Evolutionary conservation across 2,888 invertebrate species (phyloP).

Genomic region (Drosophila anomalata): DNA sequence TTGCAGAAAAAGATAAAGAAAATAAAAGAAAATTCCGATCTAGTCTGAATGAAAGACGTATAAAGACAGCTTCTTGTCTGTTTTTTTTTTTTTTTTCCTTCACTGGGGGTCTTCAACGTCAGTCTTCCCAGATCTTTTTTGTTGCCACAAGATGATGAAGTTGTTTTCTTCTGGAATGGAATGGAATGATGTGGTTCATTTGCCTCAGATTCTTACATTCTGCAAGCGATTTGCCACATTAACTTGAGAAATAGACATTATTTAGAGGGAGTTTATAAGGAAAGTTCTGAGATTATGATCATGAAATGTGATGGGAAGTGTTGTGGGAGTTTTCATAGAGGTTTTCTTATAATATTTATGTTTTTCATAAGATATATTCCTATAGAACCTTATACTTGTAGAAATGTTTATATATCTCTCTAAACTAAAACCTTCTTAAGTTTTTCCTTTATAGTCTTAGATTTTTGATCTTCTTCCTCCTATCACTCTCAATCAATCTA

Average conservation of each 20-base stretch:
- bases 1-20: slow-evolving; percentile 6
- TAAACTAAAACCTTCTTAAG: too few species aligned
- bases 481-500: neutral
- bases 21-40: slow-evolving; percentile 31
- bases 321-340: too few species aligned
- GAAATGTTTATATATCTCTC: neutral
- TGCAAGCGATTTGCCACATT: slow-evolving; percentile 66
- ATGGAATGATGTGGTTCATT: slow-evolving; percentile 59
- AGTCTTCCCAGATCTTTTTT: slow-evolving; percentile 13
- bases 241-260: slow-evolving; percentile 73
- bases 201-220: slow-evolving; percentile 52
- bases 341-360: too few species aligned
- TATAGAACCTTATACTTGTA: neutral
- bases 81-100: slow-evolving; percentile 15
- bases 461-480: too few species aligned
- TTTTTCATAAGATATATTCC: too few species aligned
- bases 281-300: neutral
- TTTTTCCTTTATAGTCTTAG: too few species aligned
- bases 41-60: slow-evolving; percentile 15
- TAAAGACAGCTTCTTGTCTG: slow-evolving; percentile 27
- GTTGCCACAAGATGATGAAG: slow-evolving; percentile 5
- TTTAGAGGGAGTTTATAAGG: slow-evolving; percentile 38
- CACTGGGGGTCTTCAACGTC: slow-evolving; percentile 67
- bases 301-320: too few species aligned
- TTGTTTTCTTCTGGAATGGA: slow-evolving; percentile 3